Conservation (phyloP, 2,888 invertebrate species). For the Drosophila paracracens region DNA sequence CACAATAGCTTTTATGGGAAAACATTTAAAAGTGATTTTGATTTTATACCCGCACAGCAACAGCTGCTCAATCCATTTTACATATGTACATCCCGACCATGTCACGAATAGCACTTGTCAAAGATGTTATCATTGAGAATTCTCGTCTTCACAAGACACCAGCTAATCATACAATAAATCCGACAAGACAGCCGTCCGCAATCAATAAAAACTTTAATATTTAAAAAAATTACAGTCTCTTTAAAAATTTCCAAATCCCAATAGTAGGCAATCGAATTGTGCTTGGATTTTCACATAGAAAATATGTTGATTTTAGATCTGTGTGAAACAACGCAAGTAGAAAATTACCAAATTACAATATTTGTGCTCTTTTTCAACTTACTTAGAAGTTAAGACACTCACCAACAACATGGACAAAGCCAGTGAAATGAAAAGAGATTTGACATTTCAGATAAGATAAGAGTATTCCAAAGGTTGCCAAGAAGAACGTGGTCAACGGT, state of each 20-base stretch:
- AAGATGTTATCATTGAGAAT: background rate
- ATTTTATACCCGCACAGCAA: slow-evolving; percentile 13
- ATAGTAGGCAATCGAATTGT: background rate
- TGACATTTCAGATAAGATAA: background rate
- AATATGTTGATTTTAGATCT: background rate
- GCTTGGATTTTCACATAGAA: background rate
- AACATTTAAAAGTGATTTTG: slow-evolving; percentile 11
- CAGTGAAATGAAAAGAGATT: background rate
- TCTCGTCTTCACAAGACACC: background rate
- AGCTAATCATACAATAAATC: background rate
- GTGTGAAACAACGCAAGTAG: background rate
- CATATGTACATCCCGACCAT: background rate
- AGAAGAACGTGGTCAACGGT: background rate
- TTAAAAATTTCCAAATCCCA: background rate
- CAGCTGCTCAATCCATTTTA: slow-evolving; percentile 14
- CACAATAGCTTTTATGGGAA: background rate
- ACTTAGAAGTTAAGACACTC: background rate
- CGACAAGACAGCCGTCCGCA: background rate
- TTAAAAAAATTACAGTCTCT: background rate
- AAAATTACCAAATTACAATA: background rate
- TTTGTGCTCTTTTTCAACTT: background rate
- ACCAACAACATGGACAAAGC: background rate
- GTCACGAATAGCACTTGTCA: background rate
- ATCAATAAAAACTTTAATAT: background rate
- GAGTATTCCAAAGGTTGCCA: background rate